phyloP scores from a whole-genome alignment of 2,113 vertebrate genomes.

The Rhombomys opimus region DNA sequence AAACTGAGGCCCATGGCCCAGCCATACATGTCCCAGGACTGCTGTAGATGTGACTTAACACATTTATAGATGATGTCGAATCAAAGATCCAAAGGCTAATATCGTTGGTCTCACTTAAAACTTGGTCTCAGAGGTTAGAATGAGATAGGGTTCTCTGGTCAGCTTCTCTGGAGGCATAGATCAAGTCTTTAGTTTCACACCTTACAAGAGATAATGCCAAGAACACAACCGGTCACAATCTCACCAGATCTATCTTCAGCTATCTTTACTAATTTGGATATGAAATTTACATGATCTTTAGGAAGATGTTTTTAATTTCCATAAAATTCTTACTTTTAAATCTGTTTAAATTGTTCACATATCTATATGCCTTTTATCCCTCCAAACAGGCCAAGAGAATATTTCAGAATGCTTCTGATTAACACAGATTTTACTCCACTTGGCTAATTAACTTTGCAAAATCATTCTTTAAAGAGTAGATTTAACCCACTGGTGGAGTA shows the following conservation, averaged over 20 bases:
- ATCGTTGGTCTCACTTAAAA: background rate
- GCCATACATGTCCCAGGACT: background rate
- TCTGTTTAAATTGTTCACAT: background rate
- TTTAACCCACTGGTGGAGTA: background rate
- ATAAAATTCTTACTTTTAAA: conserved; percentile 36
- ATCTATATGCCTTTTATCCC: conserved; percentile 13
- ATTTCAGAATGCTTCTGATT: background rate
- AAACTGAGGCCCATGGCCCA: background rate
- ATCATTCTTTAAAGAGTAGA: conserved; percentile 12
- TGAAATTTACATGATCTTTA: background rate
- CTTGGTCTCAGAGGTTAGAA: background rate
- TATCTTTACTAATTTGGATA: background rate
- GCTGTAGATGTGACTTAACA: background rate
- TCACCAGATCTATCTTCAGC: background rate
- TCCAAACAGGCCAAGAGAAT: background rate
- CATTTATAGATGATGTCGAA: background rate
- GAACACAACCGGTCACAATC: background rate
- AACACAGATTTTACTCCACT: background rate
- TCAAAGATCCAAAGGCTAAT: background rate
- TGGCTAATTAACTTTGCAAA: conserved; percentile 55
- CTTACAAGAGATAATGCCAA: background rate
- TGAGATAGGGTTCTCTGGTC: background rate
- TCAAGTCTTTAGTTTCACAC: background rate
- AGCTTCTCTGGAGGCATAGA: background rate
- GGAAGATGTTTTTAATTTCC: background rate